Conservation (phyloP, 2,797 vertebrate species). For the Paedocypris micromegethes region DNA sequence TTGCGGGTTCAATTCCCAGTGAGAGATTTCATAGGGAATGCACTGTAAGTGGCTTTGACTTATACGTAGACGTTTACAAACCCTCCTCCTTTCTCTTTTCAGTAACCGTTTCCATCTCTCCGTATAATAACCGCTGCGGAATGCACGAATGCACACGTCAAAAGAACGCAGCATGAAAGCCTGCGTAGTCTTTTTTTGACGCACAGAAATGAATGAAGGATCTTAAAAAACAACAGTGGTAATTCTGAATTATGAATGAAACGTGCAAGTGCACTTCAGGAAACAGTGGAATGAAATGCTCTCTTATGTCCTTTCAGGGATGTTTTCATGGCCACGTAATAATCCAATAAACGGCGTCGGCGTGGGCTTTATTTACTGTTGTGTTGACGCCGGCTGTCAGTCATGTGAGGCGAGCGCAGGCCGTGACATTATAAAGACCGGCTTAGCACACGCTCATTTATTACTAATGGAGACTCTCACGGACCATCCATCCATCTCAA, state of each 20-base stretch:
- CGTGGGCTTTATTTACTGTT: constrained; percentile 1
- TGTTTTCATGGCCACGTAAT: constrained; percentile 14
- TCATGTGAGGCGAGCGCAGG: constrained; percentile 25
- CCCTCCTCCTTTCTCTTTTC: no score
- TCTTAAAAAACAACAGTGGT: no score
- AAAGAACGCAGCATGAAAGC: no score
- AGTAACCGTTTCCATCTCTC: no score
- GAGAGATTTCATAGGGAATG: no score
- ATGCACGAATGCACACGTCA: no score
- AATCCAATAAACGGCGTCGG: neutral
- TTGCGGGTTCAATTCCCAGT: no score
- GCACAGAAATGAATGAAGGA: no score
- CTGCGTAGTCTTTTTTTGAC: no score
- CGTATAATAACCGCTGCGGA: no score
- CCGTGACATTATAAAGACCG: constrained; percentile 34
- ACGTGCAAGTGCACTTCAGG: neutral
- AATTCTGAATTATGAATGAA: neutral
- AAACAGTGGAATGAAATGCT: neutral
- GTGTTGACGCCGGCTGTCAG: constrained; percentile 29
- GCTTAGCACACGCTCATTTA: constrained; percentile 35
- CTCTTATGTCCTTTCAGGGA: neutral
- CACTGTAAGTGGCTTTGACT: no score
- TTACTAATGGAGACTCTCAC: constrained; percentile 24
- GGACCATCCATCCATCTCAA: neutral
- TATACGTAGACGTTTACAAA: no score